These are phyloP conservation scores for Eonycteris spelaea DNA, from an alignment of 2,113 vertebrate species.

Conservation along the genomic window DNA sequence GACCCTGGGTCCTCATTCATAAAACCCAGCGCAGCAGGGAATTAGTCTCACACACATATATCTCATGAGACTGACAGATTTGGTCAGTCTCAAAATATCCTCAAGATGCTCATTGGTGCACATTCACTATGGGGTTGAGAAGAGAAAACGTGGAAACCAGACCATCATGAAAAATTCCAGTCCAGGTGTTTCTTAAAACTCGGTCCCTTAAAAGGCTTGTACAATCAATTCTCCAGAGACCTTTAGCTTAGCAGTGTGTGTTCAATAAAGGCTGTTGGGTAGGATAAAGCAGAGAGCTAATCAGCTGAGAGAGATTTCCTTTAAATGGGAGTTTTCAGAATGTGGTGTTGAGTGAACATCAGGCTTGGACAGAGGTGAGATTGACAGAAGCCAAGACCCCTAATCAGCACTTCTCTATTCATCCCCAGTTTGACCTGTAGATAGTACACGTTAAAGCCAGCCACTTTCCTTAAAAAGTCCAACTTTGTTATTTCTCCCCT, in stretches of 20 bases:
- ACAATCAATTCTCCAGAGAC: not conserved
- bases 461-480: not conserved
- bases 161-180: not conserved
- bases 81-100: not conserved
- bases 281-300: slow-evolving; percentile 23
- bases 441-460: not conserved
- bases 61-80: not conserved
- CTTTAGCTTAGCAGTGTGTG: slow-evolving; percentile 19
- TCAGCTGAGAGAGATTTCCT: not conserved
- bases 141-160: not conserved
- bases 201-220: not conserved
- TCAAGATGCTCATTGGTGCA: not conserved
- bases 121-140: not conserved
- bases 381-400: not conserved
- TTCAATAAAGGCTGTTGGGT: slow-evolving; percentile 39
- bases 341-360: not conserved
- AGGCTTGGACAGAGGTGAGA: not conserved
- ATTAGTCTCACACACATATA: not conserved
- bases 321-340: slow-evolving; percentile 25
- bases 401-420: not conserved
- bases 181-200: not conserved
- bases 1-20: not conserved
- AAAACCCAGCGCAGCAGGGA: not conserved
- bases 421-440: not conserved
- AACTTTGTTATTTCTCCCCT: not conserved